A percentile compares a stretch with the other conserved stretches of the same genome.
These are phyloP conservation scores for mouse (Mus musculus) DNA, from an alignment of 2,113 vertebrate genomes.

Conservation along the genomic window GRCm39 chr2:35876501-35877000, in stretches of 20 bases:
- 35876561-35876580: neutral
- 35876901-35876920: neutral
- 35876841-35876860: neutral
- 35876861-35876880: neutral
- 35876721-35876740: neutral
- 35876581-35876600: neutral
- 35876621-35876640: neutral
- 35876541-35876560: neutral
- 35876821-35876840: neutral
- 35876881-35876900: neutral
- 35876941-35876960: neutral
- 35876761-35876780: neutral
- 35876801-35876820: neutral
- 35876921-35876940: neutral
- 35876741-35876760: neutral
- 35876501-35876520: neutral
- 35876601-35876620: neutral
- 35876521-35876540: neutral
- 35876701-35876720: neutral
- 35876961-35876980: neutral
- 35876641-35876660: neutral
- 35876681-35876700: neutral
- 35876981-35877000: neutral
- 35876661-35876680: neutral
- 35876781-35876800: neutral